Evolutionary conservation across 2,888 invertebrate genomes (phyloP), one percentile per base, ranked within the genome.

Genomic region (Tetranychus piercei): DNA sequence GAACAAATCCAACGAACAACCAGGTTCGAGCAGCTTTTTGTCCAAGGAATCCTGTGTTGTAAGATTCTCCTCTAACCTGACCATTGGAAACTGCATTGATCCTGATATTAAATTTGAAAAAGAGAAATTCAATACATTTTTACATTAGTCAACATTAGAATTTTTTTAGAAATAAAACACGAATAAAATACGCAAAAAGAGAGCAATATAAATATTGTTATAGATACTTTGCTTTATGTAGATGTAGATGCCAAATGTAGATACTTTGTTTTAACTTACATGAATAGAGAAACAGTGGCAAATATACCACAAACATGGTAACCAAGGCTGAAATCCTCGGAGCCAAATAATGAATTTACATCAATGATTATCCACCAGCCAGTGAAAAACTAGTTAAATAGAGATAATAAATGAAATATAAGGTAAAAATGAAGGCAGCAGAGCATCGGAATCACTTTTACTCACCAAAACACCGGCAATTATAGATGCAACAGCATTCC

Each of bases 341-440:
- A 85, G 0, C 88, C 87, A 80, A 91, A 89, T 22, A 88, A 88
- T 0, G 92, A 88, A 75, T 92, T 89, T 8, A 94, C 92, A 85
- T 97, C 97, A 80, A 99, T 95, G 77, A 95, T 89, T 77, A 94
- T 88, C 99, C 97, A 99, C 96, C 97, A 97, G 73, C 95, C 97
- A 79, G 88, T 84, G 80, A 94, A 95, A 84, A 97, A 97, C 94
- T 94, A 23, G 76, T 64, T 72, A 18, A 74, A 23, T 74, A 73
- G 15, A 44, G 45, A 7, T 18, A 22, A n/a, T 44, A 64, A 20
- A 44, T 18, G 74, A 70, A 44, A 71, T 20, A 11, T 65, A 71
- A 70, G 15, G 75, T 71, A 11, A 70, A 75, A n/a, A 70, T 11
- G 55, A 55, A 55, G 34, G 34, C 34, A 34, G 34, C 34, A 34